Percentiles rank a stretch among this genome's conserved stretches.
Evolutionary conservation across 2,113 vertebrate species (phyloP).

Genomic region (Cathartes aura): DNA sequence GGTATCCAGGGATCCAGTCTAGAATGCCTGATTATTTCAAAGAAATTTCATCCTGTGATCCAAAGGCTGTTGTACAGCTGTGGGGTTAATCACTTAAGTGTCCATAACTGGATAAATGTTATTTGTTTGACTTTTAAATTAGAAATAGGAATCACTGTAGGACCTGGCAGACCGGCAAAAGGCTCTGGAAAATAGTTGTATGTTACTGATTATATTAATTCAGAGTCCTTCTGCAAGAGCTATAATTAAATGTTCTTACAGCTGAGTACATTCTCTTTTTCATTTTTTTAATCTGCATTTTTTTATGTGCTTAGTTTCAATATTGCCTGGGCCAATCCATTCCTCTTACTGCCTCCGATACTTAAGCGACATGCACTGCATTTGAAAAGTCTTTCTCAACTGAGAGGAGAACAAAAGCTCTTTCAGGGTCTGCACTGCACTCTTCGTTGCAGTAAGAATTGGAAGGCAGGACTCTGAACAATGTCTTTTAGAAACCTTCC

Average conservation of each 20-base stretch:
- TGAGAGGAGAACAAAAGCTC: neutral
- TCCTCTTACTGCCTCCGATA: neutral
- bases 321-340: neutral
- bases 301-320: neutral
- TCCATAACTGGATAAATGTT: constrained; percentile 19
- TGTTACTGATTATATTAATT: constrained; percentile 63
- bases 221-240: neutral
- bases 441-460: neutral
- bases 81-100: neutral
- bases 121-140: constrained; percentile 50
- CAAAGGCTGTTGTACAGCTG: neutral
- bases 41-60: neutral
- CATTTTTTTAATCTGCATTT: neutral
- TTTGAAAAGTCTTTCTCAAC: neutral
- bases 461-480: neutral
- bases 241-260: constrained; percentile 58
- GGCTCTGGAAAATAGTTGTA: constrained; percentile 25
- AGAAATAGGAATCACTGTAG: neutral
- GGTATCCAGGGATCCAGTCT: neutral
- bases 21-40: neutral
- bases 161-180: constrained; percentile 13
- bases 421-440: neutral
- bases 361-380: neutral
- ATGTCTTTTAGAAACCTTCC: neutral
- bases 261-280: neutral